Evolutionary conservation across 2,113 vertebrate species (phyloP).

Genomic region (Struthio camelus): DNA sequence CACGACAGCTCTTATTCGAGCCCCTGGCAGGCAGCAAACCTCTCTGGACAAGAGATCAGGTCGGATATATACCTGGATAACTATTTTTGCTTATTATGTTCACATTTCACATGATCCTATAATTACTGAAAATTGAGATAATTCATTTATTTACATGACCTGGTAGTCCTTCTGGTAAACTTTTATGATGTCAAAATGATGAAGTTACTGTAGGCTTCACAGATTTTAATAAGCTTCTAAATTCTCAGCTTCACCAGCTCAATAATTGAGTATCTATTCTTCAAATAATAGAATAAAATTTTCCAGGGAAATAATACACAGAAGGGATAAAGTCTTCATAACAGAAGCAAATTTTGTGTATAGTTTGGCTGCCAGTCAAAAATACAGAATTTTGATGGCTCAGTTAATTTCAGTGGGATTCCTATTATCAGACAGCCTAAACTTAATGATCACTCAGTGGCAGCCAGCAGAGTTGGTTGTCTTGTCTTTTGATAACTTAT

Average conservation of each 20-base stretch:
- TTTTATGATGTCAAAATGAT: neutral
- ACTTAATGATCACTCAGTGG: neutral
- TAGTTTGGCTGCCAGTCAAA: constrained; percentile 39
- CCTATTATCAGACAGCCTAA: constrained; percentile 4
- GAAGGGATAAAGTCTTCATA: neutral
- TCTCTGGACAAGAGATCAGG: no score
- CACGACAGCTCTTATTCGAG: no score
- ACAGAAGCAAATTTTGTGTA: neutral
- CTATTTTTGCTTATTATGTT: neutral
- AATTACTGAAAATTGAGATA: neutral
- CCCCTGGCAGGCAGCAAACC: no score
- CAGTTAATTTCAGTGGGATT: neutral
- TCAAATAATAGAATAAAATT: neutral
- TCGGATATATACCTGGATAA: neutral
- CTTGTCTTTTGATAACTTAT: neutral
- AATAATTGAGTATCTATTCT: neutral
- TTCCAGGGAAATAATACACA: neutral
- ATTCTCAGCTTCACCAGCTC: neutral
- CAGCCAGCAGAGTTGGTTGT: neutral
- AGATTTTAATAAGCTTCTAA: neutral
- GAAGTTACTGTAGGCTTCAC: neutral
- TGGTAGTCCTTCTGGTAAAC: neutral
- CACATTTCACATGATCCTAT: neutral
- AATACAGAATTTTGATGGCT: neutral
- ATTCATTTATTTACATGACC: neutral